phyloP scores from a whole-genome alignment of 2,888 invertebrate genomes.

The Epinotia nisella region DNA sequence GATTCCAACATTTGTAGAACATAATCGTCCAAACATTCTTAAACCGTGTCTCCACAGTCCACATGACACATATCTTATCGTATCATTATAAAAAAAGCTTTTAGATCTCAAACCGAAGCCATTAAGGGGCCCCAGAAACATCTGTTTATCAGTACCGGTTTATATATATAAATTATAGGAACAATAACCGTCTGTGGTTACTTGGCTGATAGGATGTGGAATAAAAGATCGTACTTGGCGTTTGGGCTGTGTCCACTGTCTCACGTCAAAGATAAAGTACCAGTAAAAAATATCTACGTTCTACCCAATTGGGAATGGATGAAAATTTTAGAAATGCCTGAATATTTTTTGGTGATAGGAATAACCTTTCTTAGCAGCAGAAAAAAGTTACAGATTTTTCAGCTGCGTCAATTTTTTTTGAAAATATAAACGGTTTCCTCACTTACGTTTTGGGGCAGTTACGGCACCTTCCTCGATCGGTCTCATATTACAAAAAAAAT shows the following conservation, averaged over 20 bases:
- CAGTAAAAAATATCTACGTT: too few species aligned
- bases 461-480: too few species aligned
- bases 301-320: too few species aligned
- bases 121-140: conserved; percentile 40
- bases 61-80: conserved; percentile 39
- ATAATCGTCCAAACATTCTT: conserved; percentile 23
- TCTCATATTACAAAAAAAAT: too few species aligned
- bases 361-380: too few species aligned
- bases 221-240: conserved; percentile 47
- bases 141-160: conserved; percentile 44
- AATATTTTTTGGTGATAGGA: too few species aligned
- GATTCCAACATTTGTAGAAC: conserved; percentile 15
- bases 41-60: conserved; percentile 15
- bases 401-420: too few species aligned
- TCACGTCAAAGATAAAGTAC: background rate
- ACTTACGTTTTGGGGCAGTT: too few species aligned
- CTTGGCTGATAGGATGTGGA: conserved; percentile 64
- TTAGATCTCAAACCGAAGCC: conserved; percentile 42
- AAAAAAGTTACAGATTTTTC: too few species aligned
- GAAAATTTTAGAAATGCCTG: too few species aligned
- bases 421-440: too few species aligned
- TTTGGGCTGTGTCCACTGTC: conserved; percentile 14
- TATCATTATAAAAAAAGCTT: conserved; percentile 43
- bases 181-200: conserved; percentile 67
- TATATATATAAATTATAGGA: conserved; percentile 59